Percentiles rank a stretch among this genome's conserved stretches.
phyloP scores from a whole-genome alignment of 2,888 invertebrate genomes.

The Platerodrilus igneus region DNA sequence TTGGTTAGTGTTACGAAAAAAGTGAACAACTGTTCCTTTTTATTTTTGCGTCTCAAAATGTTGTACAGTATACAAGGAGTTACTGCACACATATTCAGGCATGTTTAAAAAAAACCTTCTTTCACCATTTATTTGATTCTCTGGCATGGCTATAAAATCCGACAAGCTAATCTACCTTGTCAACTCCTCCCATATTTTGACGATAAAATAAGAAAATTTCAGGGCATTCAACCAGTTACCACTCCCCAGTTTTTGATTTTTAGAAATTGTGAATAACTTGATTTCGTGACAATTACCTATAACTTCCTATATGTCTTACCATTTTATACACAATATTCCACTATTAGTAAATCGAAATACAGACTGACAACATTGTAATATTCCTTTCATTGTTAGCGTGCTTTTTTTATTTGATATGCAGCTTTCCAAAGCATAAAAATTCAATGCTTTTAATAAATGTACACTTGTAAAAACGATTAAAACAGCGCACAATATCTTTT shows the following conservation, averaged over 20 bases:
- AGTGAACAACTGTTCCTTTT: no score
- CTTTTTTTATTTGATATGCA: no score
- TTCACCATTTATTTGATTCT: conserved; percentile 15
- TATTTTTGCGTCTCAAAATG: no score
- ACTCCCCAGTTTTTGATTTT: conserved; percentile 12
- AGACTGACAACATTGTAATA: no score
- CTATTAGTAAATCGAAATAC: conserved; percentile 5
- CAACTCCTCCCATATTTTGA: conserved; percentile 20
- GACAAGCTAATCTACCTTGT: conserved; percentile 16
- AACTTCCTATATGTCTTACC: conserved; percentile 20
- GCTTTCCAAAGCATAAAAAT: no score
- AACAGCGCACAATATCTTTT: conserved; percentile 11
- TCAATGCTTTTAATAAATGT: no score
- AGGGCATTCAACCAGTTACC: conserved; percentile 13
- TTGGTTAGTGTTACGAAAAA: no score
- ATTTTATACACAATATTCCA: no score
- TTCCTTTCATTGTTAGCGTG: no score
- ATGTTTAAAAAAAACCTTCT: conserved; percentile 16
- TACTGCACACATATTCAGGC: no score
- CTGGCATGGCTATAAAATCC: conserved; percentile 20
- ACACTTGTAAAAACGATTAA: conserved; percentile 11
- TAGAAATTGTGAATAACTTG: conserved; percentile 11
- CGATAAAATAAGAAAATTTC: conserved; percentile 13
- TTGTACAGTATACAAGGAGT: no score
- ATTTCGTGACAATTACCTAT: conserved; percentile 16